Base-by-base conservation (phyloP, 2,888 invertebrate species). In the Himalopsyche anomala region DNA sequence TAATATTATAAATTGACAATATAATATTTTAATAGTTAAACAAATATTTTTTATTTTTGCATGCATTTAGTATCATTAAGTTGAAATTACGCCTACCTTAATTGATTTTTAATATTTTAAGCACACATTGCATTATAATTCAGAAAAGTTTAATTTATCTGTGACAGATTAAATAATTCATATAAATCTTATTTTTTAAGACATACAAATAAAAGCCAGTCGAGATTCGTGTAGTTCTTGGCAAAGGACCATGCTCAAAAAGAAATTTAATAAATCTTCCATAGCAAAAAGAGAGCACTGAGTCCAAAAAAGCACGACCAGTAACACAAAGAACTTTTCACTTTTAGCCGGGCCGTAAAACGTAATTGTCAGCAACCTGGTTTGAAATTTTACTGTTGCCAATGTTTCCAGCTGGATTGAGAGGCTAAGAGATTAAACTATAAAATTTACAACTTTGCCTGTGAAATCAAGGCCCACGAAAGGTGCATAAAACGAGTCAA, bases 391-490 rank as follows among this genome's bases (percentile, higher is more conserved):
- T 85, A 55, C 74, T 81, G 54, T 82, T 74, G 36, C 54, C n/a
- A 83, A 74, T 83, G 69, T 38, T 17, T 62, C 38, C 28, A 36
- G 55, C 45, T 45, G 40, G 80, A 80, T 80, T 40, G 84, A 40
- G 62, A 81, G 80, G 40, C 36, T 45, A 19, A 54, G 81, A 74
- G 82, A 82, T 85, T 85, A 79, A 54, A 82, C 79, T 40, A 74
- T 82, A 81, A 85, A 85, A 85, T 82, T 74, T 82, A 82, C 82
- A 81, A 79, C 82, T 85, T 54, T 17, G 74, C 54, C 74, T 19
- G 54, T 74, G 69, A 82, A 85, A 85, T 82, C 82, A 82, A 85
- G 85, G 54, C 79, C 85, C 69, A 80, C 17, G 62, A 69, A 84
- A 51, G 40, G 56, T 79, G 62, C 84, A 51, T 55, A 55, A 84